Conservation (phyloP, 2,888 invertebrate species). For the Nomada goodeniana region DNA sequence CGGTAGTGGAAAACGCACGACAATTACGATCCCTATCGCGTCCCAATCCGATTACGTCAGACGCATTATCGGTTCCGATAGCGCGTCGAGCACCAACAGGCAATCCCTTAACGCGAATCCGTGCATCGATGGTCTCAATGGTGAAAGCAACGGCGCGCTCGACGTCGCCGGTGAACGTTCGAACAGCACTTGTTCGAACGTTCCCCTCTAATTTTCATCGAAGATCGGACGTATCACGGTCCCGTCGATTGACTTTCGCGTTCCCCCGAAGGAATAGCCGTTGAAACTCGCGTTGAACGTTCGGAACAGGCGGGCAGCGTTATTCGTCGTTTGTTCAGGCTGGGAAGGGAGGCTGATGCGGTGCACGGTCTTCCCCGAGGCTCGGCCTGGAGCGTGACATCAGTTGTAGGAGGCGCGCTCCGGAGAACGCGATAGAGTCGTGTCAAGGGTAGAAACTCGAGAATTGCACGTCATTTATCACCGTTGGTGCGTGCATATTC, state of each 20-base stretch:
- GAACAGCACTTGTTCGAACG: conserved; percentile 12
- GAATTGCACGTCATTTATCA: conserved; percentile 62
- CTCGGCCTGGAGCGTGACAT: conserved; percentile 61
- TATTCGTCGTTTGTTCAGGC: conserved; percentile 55
- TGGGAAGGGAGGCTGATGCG: conserved; percentile 51
- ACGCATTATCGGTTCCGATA: conserved; percentile 55
- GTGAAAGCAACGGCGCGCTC: conserved; percentile 55
- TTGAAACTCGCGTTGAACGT: conserved; percentile 11
- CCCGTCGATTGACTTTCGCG: background rate
- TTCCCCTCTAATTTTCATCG: conserved; percentile 18
- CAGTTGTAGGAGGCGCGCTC: conserved; percentile 67
- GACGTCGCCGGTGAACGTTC: conserved; percentile 41
- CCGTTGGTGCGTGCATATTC: conserved; percentile 47
- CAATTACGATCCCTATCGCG: conserved; percentile 52
- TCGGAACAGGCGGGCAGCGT: conserved; percentile 10
- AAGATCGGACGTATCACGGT: conserved; percentile 1
- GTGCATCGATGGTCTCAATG: conserved; percentile 61
- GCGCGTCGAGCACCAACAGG: conserved; percentile 3
- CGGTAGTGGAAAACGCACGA: conserved; percentile 35
- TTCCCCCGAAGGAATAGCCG: conserved; percentile 7
- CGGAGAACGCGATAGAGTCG: conserved; percentile 64
- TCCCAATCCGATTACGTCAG: conserved; percentile 59
- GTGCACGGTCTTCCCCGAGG: conserved; percentile 58
- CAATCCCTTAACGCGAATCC: conserved; percentile 32
- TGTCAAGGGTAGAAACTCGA: conserved; percentile 59